Percentiles rank a stretch among this genome's conserved stretches.
Conservation (phyloP, 2,888 invertebrate species). For the Lasiommata megera region DNA sequence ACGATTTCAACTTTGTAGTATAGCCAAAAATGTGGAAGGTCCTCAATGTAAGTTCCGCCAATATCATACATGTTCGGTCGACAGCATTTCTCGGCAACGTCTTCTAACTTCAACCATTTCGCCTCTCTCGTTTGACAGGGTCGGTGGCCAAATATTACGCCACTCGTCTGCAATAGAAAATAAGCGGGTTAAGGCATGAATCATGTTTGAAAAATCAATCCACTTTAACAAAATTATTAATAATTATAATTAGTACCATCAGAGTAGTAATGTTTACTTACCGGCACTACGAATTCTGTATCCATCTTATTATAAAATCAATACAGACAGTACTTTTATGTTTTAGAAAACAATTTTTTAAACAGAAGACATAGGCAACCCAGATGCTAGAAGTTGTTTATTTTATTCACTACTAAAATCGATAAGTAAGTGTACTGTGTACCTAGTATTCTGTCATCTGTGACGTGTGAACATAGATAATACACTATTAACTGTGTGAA, state of each 20-base stretch:
- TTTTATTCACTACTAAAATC: too few relatives aligned
- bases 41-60: slow-evolving; percentile 62
- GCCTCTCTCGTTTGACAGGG: slow-evolving; percentile 54
- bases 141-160: slow-evolving; percentile 53
- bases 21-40: slow-evolving; percentile 63
- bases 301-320: not conserved
- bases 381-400: too few relatives aligned
- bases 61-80: slow-evolving; percentile 64
- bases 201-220: not conserved
- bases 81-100: slow-evolving; percentile 60
- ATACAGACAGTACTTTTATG: too few relatives aligned
- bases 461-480: too few relatives aligned
- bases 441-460: too few relatives aligned
- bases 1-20: slow-evolving; percentile 57
- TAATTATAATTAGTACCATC: not conserved
- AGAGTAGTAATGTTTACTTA: slow-evolving; percentile 5
- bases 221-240: too few relatives aligned
- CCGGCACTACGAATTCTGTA: slow-evolving; percentile 7
- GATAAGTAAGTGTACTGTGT: too few relatives aligned
- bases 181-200: not conserved
- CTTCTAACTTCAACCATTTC: slow-evolving; percentile 58
- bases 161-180: slow-evolving; percentile 40
- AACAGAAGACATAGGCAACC: too few relatives aligned
- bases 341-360: too few relatives aligned
- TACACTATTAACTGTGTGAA: too few relatives aligned